A percentile compares a stretch with the other conserved stretches of the same genome.
phyloP scores from a whole-genome alignment of 1,140 invertebrate species.

The Pinna nobilis region DNA sequence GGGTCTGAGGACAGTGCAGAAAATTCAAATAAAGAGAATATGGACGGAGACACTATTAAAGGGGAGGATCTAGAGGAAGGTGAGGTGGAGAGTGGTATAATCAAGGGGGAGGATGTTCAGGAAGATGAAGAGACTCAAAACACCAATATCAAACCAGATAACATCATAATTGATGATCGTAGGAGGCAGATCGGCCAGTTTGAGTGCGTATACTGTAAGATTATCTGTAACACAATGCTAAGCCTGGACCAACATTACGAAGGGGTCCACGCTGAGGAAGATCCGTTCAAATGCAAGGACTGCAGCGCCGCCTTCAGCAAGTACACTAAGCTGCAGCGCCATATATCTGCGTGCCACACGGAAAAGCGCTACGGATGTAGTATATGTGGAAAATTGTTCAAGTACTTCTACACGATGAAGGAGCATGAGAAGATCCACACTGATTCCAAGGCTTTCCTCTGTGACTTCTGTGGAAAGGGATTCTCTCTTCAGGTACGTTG shows the following conservation, averaged over 20 bases:
- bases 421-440: constrained; percentile 69
- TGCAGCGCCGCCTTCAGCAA: constrained; percentile 12
- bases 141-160: neutral
- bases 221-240: neutral
- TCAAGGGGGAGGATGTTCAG: constrained; percentile 3
- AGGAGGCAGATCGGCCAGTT: neutral
- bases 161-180: constrained; percentile 2
- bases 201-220: constrained; percentile 7
- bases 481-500: constrained; percentile 67
- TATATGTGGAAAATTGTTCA: constrained; percentile 36
- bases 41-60: neutral
- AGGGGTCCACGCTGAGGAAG: constrained; percentile 5
- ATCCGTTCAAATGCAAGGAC: constrained; percentile 18
- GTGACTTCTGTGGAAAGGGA: constrained; percentile 70
- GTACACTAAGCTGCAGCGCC: constrained; percentile 20
- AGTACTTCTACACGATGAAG: constrained; percentile 47
- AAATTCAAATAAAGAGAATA: neutral
- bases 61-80: constrained; percentile 6
- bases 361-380: constrained; percentile 25
- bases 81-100: neutral
- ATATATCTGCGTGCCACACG: constrained; percentile 6
- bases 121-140: neutral
- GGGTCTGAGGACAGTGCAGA: neutral
- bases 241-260: constrained; percentile 23
- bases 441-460: constrained; percentile 69